Conservation (phyloP, 2,888 invertebrate genomes). For the Metacarcinus magister region DNA sequence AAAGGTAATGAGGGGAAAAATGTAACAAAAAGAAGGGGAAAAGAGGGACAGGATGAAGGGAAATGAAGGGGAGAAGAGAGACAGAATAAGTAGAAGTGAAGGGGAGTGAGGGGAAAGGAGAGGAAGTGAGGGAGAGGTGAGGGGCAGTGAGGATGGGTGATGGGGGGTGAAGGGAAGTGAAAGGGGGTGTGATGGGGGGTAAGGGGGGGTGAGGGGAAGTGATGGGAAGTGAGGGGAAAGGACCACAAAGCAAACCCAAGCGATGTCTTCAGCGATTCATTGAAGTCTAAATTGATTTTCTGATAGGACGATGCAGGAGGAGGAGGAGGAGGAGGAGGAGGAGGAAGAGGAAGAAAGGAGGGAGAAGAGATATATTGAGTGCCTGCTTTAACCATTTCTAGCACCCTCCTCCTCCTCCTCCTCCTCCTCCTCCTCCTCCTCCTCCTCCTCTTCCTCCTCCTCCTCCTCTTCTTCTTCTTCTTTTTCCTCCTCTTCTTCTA, state of each 20-base stretch:
- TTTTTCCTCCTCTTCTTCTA: neutral
- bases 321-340: constrained; percentile 28
- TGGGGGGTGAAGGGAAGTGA: no score
- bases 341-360: neutral
- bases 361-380: neutral
- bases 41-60: no score
- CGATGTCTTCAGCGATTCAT: constrained; percentile 32
- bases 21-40: no score
- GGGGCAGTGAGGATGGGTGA: no score
- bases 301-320: constrained; percentile 6
- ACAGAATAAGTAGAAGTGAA: no score
- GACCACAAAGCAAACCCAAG: neutral
- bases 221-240: neutral
- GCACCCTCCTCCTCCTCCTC: neutral
- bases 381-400: neutral
- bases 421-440: neutral
- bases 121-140: no score
- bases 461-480: neutral
- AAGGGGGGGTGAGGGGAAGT: no score
- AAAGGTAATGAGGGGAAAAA: no score
- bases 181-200: no score
- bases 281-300: constrained; percentile 58
- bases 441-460: neutral
- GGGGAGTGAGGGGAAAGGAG: no score
- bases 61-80: no score